These are phyloP conservation scores for Laticauda laticaudata DNA, from an alignment of 2,113 vertebrate species.

Conservation along the genomic window DNA sequence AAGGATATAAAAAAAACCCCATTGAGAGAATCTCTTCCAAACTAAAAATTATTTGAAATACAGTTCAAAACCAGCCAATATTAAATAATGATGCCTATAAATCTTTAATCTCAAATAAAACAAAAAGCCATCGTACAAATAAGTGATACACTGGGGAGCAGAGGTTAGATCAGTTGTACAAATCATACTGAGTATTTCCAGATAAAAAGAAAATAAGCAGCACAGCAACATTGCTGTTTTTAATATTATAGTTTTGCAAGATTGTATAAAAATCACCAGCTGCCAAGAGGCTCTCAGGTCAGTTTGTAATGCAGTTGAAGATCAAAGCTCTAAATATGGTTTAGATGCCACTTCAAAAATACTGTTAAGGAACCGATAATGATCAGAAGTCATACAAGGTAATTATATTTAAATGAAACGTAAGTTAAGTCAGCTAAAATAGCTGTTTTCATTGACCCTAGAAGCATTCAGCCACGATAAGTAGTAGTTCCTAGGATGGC, in stretches of 20 bases:
- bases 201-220: slow-evolving; percentile 33
- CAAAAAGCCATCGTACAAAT: background rate
- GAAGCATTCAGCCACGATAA: slow-evolving; percentile 54
- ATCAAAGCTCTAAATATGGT: slow-evolving; percentile 56
- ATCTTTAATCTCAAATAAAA: background rate
- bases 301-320: slow-evolving; percentile 50
- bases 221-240: slow-evolving; percentile 14
- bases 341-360: slow-evolving; percentile 61
- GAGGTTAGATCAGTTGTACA: background rate
- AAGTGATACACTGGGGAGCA: background rate
- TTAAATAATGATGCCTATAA: background rate
- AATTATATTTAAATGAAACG: slow-evolving; percentile 68
- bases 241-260: slow-evolving; percentile 21
- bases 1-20: background rate
- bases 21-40: background rate
- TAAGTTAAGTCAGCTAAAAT: slow-evolving; percentile 59
- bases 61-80: background rate
- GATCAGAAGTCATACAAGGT: slow-evolving; percentile 57
- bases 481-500: slow-evolving; percentile 44
- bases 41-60: background rate
- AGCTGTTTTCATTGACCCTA: slow-evolving; percentile 50
- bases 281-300: slow-evolving; percentile 51
- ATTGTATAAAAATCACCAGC: slow-evolving; percentile 43
- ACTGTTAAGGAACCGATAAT: slow-evolving; percentile 54
- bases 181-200: slow-evolving; percentile 26